Conservation (phyloP, 2,797 vertebrate genomes). For the Phyllotis vaccarum region DNA sequence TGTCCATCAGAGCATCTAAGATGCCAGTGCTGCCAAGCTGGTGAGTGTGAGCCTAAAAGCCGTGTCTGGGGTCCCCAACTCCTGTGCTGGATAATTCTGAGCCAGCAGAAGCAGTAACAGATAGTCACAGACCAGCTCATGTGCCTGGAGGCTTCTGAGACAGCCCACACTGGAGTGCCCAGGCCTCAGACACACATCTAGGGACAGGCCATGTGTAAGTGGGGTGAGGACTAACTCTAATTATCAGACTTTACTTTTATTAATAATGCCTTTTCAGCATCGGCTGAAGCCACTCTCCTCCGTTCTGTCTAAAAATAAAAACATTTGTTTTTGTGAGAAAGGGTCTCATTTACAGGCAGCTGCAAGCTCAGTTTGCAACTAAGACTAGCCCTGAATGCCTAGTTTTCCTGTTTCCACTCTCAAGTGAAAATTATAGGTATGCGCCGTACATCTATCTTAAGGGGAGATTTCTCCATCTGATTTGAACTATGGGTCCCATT, state of each 20-base stretch:
- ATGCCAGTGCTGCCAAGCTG: neutral
- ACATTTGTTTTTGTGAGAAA: neutral
- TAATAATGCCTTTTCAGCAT: neutral
- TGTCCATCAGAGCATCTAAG: too few species aligned
- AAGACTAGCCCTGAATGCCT: neutral
- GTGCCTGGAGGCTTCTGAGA: neutral
- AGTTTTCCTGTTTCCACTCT: neutral
- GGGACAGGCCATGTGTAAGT: neutral
- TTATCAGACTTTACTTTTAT: neutral
- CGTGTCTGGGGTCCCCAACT: neutral
- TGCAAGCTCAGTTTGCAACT: neutral
- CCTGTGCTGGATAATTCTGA: neutral
- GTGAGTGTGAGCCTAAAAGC: neutral
- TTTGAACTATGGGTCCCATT: neutral
- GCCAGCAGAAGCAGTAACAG: neutral
- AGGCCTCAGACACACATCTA: too few species aligned
- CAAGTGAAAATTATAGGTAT: neutral
- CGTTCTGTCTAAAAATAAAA: neutral
- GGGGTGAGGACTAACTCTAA: neutral
- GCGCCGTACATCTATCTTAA: neutral
- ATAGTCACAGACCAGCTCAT: fast-evolving
- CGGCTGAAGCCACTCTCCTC: neutral
- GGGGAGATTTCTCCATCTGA: neutral
- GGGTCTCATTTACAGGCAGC: neutral
- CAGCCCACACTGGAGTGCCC: too few species aligned